Percentiles rank a stretch among this genome's conserved stretches.
Conservation (phyloP, 2,797 vertebrate species). For the Eulemur albifrons region DNA sequence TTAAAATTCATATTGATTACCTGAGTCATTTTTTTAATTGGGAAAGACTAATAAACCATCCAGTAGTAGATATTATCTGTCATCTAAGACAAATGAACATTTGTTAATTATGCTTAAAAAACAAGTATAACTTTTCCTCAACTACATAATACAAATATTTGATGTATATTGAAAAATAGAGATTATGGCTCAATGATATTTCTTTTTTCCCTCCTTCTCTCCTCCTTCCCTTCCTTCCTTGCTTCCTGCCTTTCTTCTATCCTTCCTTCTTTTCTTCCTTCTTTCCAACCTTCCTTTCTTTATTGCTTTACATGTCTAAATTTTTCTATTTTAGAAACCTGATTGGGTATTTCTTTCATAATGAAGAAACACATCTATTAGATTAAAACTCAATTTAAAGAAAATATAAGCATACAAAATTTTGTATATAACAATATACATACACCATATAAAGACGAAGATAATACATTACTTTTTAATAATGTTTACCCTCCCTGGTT, state of each 20-base stretch:
- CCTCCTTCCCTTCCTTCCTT: neutral
- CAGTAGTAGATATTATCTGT: constrained; percentile 71
- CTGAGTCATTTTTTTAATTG: constrained; percentile 72
- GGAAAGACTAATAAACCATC: constrained; percentile 74
- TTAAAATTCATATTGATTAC: constrained; percentile 73
- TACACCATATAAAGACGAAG: neutral
- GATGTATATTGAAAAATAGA: constrained; percentile 28
- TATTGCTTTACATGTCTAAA: neutral
- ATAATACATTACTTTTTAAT: neutral
- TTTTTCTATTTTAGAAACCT: constrained; percentile 35
- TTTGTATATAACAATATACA: neutral
- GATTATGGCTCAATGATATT: neutral
- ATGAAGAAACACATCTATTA: neutral
- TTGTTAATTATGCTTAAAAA: constrained; percentile 71
- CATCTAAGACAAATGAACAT: constrained; percentile 70
- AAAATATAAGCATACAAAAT: neutral
- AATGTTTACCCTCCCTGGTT: neutral
- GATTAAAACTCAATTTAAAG: neutral
- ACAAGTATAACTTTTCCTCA: constrained; percentile 49
- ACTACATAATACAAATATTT: constrained; percentile 53
- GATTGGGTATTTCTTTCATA: neutral
- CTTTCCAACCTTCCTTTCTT: neutral
- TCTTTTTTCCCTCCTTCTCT: neutral
- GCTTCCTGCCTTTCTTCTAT: neutral
- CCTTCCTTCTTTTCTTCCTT: neutral